Conservation (phyloP, 2,797 vertebrate species). For the Anniella stebbinsi region DNA sequence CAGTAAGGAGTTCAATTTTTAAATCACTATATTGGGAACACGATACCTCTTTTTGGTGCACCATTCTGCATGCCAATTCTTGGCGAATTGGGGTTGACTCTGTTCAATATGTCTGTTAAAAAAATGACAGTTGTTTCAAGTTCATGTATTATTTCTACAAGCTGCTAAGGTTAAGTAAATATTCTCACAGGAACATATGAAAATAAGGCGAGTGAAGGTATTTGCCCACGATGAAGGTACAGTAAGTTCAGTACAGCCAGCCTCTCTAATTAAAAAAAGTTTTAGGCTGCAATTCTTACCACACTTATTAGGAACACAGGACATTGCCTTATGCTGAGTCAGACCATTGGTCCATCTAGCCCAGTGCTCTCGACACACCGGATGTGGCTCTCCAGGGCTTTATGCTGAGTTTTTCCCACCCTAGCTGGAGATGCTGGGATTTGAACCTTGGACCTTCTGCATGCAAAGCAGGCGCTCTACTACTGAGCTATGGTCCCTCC, state of each 20-base stretch:
- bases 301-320: background rate
- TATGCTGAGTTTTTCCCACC: too few relatives aligned
- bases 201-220: constrained; percentile 6
- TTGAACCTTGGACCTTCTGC: too few relatives aligned
- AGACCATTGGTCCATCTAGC: too few relatives aligned
- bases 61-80: constrained; percentile 82
- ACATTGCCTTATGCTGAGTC: too few relatives aligned
- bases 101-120: constrained; percentile 83
- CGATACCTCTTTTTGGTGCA: constrained; percentile 82
- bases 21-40: constrained; percentile 72
- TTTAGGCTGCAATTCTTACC: background rate
- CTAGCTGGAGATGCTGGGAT: too few relatives aligned
- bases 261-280: background rate
- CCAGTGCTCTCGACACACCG: too few relatives aligned
- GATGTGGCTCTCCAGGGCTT: too few relatives aligned
- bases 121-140: constrained; percentile 74
- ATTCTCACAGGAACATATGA: constrained; percentile 48
- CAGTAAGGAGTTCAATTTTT: constrained; percentile 42
- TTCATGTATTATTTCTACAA: constrained; percentile 41
- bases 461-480: too few relatives aligned
- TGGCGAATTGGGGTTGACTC: constrained; percentile 79
- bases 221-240: background rate
- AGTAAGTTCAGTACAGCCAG: background rate
- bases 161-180: constrained; percentile 48
- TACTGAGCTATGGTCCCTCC: too few relatives aligned